Conservation (phyloP, 2,797 vertebrate species). For the Columba guinea region DNA sequence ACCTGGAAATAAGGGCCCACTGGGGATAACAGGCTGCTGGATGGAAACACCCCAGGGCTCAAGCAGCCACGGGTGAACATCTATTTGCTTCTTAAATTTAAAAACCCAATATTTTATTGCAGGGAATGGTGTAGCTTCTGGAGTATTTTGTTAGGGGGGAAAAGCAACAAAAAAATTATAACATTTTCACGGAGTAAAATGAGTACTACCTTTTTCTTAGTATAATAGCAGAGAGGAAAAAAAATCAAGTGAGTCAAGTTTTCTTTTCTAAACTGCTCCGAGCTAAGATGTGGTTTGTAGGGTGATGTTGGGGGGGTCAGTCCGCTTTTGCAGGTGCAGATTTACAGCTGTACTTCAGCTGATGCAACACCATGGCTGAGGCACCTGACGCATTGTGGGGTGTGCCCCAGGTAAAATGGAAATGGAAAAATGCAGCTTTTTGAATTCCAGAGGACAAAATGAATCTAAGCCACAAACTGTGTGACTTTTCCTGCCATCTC, state of each 20-base stretch:
- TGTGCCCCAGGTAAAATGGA: not conserved
- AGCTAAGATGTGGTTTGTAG: not conserved
- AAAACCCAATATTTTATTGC: not conserved
- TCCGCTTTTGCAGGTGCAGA: not conserved
- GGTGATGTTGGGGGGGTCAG: rapidly evolving
- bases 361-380: not conserved
- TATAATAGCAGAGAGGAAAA: not conserved
- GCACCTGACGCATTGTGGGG: rapidly evolving
- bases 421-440: not conserved
- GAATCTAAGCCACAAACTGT: not conserved
- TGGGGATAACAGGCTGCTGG: not conserved
- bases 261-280: not conserved
- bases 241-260: not conserved
- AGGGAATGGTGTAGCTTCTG: not conserved
- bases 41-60: rapidly evolving
- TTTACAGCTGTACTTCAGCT: not conserved
- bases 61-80: rapidly evolving
- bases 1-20: not conserved
- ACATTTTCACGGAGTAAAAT: not conserved
- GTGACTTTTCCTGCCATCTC: not conserved
- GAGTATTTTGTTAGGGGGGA: not conserved
- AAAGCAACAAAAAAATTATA: not conserved
- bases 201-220: not conserved
- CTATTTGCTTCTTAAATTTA: rapidly evolving
- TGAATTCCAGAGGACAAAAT: not conserved